phyloP scores from a whole-genome alignment of 2,888 invertebrate genomes.

The Eubasilissa splendida region DNA sequence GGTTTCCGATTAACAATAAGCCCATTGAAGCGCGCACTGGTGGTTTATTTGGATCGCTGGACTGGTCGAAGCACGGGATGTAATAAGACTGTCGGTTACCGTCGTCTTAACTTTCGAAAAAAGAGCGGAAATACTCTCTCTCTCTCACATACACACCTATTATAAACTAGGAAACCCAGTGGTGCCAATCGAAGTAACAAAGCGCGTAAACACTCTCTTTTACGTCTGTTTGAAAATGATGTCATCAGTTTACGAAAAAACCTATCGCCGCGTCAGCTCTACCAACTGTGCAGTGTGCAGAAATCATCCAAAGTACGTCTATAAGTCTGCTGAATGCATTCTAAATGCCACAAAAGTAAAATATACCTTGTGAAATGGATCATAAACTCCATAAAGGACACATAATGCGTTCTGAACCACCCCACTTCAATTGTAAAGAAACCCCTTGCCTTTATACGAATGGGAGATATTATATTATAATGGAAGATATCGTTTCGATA shows the following conservation, averaged over 20 bases:
- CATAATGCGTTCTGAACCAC: constrained; percentile 50
- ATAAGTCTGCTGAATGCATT: constrained; percentile 39
- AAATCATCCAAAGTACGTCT: constrained; percentile 36
- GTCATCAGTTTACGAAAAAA: neutral
- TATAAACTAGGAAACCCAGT: no score
- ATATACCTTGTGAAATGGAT: constrained; percentile 56
- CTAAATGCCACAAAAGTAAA: constrained; percentile 40
- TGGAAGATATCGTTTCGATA: neutral
- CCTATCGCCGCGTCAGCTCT: neutral
- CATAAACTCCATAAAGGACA: constrained; percentile 57
- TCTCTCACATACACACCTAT: no score
- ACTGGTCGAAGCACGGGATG: no score
- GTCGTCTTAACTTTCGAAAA: no score
- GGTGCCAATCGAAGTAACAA: no score
- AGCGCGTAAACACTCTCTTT: no score
- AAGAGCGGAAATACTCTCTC: no score
- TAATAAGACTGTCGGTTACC: no score
- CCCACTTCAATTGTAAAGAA: constrained; percentile 45
- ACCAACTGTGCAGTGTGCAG: neutral
- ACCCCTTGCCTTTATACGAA: constrained; percentile 41
- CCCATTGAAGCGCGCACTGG: no score
- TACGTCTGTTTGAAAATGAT: neutral
- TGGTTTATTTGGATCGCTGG: no score
- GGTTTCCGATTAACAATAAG: no score
- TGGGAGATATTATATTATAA: neutral